Percentiles rank a stretch among this genome's conserved stretches.
Evolutionary conservation across 2,797 vertebrate genomes (phyloP).

Genomic region (Sciurus vulgaris): DNA sequence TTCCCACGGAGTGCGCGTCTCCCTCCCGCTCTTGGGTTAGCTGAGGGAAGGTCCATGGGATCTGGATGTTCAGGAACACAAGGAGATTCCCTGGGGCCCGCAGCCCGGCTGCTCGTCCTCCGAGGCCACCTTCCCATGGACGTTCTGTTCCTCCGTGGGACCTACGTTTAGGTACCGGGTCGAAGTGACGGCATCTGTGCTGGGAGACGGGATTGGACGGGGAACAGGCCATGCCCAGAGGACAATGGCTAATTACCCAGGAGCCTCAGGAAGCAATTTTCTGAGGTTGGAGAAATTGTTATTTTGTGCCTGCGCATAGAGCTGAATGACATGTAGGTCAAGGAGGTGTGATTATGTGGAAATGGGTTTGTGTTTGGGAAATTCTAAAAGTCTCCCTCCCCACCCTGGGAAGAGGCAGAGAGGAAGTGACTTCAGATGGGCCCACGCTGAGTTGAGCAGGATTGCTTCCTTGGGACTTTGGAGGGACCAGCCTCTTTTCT

Average conservation of each 20-base stretch:
- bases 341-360: slow-evolving; percentile 75
- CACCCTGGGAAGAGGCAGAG: neutral
- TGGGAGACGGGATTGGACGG: neutral
- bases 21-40: neutral
- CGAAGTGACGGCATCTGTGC: neutral
- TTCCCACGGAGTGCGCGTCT: accelerated
- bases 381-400: slow-evolving; percentile 44
- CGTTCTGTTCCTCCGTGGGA: neutral
- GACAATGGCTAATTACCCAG: slow-evolving; percentile 66
- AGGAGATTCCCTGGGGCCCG: neutral
- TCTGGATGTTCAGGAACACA: neutral
- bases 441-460: neutral
- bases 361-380: slow-evolving; percentile 67
- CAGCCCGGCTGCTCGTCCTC: accelerated
- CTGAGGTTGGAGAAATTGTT: slow-evolving; percentile 71
- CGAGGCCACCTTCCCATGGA: slow-evolving; percentile 18
- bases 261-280: slow-evolving; percentile 74
- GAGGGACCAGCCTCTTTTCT: neutral
- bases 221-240: slow-evolving; percentile 61
- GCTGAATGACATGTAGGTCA: slow-evolving; percentile 71
- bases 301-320: slow-evolving; percentile 55
- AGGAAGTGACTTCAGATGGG: neutral
- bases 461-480: neutral
- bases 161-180: neutral
- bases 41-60: neutral